Evolutionary conservation across 2,113 vertebrate species (phyloP), one percentile per base, ranked within the genome.

Genomic region (Nothoprocta perdicaria): DNA sequence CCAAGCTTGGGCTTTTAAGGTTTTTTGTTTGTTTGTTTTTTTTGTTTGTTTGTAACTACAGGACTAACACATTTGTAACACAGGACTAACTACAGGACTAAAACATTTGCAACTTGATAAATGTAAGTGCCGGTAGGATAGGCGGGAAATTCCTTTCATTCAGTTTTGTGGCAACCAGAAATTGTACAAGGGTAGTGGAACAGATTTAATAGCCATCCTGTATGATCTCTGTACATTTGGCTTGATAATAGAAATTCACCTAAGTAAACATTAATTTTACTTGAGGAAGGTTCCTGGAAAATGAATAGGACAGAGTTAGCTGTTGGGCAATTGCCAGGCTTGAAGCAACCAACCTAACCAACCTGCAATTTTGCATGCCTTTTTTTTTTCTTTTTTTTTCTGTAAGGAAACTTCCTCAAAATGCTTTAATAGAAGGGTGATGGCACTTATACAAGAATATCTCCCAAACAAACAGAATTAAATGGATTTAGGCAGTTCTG

Each of bases 311-410:
- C 29, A 19, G 18, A 45, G 43, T 86, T 92, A 80, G 53, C 43
- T 88, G 13, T 31, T 84, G 62, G 48, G 93, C 27, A 4, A 45
- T 94, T 92, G 77, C 89, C 76, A 89, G 69, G 22, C 40, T 55
- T 72, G 62, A 93, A 31, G 26, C 48, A 91, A 80, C 29, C n/a
- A 88, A 80, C 68, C 52, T 83, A 91, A 80, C 29, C 35, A 88
- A 80, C 68, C 57, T 83, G 41, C 55, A 46, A 45, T 67, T 74
- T 73, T 80, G 38, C 52, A 80, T 57, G 33, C 14, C 12, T 81
- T 88, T 90, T 79, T 89, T 90, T 14, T 81, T 89, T 90, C n/a
- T 13, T 77, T 89, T 90, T 69, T 50, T 67, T 76, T 91, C 75
- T 67, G 33, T 23, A 85, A 75, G 91, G 48, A 86, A 89, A 80